Evolutionary conservation across 2,888 invertebrate species (phyloP).

Genomic region (Microchrysa polita): DNA sequence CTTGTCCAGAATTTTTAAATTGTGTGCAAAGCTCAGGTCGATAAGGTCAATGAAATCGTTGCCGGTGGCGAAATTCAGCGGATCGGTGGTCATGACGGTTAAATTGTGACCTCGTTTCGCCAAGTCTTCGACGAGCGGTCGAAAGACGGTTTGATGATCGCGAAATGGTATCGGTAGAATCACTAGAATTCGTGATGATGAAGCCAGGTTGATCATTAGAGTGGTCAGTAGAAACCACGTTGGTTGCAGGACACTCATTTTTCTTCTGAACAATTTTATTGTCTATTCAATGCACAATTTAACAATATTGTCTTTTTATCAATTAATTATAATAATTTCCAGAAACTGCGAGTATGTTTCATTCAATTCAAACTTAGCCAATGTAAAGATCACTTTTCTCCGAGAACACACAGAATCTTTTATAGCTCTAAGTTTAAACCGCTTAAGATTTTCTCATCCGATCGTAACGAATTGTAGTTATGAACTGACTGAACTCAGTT

Average conservation of each 20-base stretch:
- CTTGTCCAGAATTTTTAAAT: constrained; percentile 52
- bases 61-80: constrained; percentile 58
- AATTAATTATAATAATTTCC: background rate
- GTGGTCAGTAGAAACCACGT: background rate
- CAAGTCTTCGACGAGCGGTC: constrained; percentile 63
- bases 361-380: constrained; percentile 23
- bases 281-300: background rate
- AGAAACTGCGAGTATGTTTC: background rate
- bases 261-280: background rate
- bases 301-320: no score
- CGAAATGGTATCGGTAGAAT: constrained; percentile 64
- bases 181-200: constrained; percentile 62
- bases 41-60: constrained; percentile 59
- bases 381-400: constrained; percentile 25
- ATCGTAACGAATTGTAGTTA: constrained; percentile 26
- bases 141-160: constrained; percentile 66
- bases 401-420: background rate
- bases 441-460: background rate
- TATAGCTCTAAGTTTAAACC: constrained; percentile 17
- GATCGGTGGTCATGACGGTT: constrained; percentile 64
- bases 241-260: constrained; percentile 22
- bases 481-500: constrained; percentile 29
- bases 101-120: constrained; percentile 65
- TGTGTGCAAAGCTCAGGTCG: constrained; percentile 57
- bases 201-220: background rate